Evolutionary conservation across 2,888 invertebrate genomes (phyloP).

Genomic region (Athetis lepigone): DNA sequence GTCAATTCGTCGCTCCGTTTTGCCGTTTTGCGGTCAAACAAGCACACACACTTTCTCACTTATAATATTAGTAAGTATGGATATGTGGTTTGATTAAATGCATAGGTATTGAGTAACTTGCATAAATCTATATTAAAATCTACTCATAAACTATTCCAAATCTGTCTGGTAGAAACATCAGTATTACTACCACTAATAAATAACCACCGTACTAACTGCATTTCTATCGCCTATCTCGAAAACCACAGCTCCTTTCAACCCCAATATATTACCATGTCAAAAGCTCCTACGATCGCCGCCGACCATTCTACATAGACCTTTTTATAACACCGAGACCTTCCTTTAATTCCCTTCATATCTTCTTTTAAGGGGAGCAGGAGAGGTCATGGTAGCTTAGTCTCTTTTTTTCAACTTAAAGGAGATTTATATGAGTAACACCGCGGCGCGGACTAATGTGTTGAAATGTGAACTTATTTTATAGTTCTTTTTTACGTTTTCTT

Average conservation of each 20-base stretch:
- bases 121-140: no score
- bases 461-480: constrained; percentile 51
- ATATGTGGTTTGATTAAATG: no score
- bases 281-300: constrained; percentile 7
- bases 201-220: neutral
- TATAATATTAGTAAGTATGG: no score
- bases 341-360: neutral
- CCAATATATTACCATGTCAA: constrained; percentile 53
- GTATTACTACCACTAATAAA: neutral
- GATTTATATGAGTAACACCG: constrained; percentile 62
- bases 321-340: constrained; percentile 14
- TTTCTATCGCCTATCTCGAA: constrained; percentile 23
- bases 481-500: constrained; percentile 28
- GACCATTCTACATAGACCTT: constrained; percentile 42
- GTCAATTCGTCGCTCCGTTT: no score
- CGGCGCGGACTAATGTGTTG: constrained; percentile 63
- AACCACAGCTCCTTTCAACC: constrained; percentile 30
- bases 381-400: constrained; percentile 48
- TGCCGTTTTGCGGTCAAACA: no score
- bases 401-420: constrained; percentile 56
- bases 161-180: neutral
- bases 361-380: constrained; percentile 2
- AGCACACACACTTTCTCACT: no score
- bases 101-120: no score
- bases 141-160: no score